Evolutionary conservation across 2,113 vertebrate genomes (phyloP).

Genomic region (Xenopus laevis): DNA sequence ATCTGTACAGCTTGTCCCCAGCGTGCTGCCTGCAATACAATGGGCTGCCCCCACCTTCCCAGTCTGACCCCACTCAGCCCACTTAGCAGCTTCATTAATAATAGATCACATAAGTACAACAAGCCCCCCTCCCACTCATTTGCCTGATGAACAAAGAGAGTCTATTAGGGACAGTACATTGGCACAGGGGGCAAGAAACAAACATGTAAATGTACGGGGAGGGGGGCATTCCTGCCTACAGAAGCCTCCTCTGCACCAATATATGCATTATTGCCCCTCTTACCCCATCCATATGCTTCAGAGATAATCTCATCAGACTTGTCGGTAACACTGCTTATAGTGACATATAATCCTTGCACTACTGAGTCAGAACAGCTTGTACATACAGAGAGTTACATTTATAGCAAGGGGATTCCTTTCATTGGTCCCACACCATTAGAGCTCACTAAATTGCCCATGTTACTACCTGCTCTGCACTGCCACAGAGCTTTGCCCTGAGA

Average conservation of each 20-base stretch:
- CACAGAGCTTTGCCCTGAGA: too few species aligned
- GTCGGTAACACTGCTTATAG: slow-evolving; percentile 19
- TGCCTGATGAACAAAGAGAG: slow-evolving; percentile 57
- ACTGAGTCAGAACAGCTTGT: too few species aligned
- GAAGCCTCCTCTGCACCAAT: too few species aligned
- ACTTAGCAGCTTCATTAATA: slow-evolving; percentile 50
- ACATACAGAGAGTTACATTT: too few species aligned
- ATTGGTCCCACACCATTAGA: too few species aligned
- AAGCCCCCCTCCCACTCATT: slow-evolving; percentile 17
- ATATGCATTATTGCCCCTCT: too few species aligned
- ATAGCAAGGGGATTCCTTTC: too few species aligned
- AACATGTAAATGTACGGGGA: too few species aligned
- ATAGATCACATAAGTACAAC: slow-evolving; percentile 52
- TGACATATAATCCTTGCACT: too few species aligned
- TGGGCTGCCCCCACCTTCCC: slow-evolving; percentile 5
- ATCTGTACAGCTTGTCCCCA: slow-evolving; percentile 37
- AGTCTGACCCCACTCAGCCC: slow-evolving; percentile 3
- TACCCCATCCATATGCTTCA: background rate
- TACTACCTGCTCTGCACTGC: too few species aligned
- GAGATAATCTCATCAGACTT: slow-evolving; percentile 45
- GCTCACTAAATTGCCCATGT: too few species aligned
- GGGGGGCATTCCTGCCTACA: too few species aligned
- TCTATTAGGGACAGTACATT: background rate
- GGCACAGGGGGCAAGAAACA: slow-evolving; percentile 8
- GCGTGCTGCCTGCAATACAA: background rate